These are phyloP conservation scores for Mimas tiliae DNA, from an alignment of 2,888 invertebrate genomes.

Conservation along the genomic window DNA sequence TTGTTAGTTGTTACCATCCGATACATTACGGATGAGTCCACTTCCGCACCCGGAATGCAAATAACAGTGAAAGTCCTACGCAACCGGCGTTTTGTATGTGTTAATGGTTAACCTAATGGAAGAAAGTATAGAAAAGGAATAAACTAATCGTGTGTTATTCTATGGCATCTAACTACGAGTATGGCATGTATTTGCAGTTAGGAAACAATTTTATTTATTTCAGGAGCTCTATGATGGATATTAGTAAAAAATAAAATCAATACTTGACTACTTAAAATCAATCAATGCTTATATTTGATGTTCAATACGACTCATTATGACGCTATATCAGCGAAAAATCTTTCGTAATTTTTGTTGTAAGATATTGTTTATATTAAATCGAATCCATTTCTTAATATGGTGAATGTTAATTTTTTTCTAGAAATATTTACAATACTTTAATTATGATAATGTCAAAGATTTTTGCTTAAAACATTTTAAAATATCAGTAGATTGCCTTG, in stretches of 20 bases:
- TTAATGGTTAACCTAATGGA: conserved; percentile 25
- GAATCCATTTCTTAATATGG: too few species aligned
- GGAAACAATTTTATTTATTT: too few species aligned
- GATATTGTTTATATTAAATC: not conserved
- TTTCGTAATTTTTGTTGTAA: not conserved
- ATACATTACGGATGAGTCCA: conserved; percentile 45
- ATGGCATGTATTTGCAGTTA: too few species aligned
- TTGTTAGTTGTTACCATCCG: conserved; percentile 38
- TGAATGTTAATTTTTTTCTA: not conserved
- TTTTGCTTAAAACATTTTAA: not conserved
- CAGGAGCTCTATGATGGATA: too few species aligned
- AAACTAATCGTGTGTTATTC: not conserved
- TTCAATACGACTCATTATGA: too few species aligned
- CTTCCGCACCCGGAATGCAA: conserved; percentile 54
- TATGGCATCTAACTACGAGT: not conserved
- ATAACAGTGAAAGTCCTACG: conserved; percentile 57
- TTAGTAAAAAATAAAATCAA: too few species aligned
- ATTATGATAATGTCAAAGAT: conserved; percentile 13
- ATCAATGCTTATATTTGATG: too few species aligned
- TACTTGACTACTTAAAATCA: too few species aligned
- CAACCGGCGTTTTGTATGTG: conserved; percentile 39
- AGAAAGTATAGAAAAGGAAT: conserved; percentile 1
- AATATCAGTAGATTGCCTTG: conserved; percentile 11
- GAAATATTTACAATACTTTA: not conserved
- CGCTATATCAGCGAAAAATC: too few species aligned